Conservation (phyloP, 2,888 invertebrate species). For the Tiliacea citrago region DNA sequence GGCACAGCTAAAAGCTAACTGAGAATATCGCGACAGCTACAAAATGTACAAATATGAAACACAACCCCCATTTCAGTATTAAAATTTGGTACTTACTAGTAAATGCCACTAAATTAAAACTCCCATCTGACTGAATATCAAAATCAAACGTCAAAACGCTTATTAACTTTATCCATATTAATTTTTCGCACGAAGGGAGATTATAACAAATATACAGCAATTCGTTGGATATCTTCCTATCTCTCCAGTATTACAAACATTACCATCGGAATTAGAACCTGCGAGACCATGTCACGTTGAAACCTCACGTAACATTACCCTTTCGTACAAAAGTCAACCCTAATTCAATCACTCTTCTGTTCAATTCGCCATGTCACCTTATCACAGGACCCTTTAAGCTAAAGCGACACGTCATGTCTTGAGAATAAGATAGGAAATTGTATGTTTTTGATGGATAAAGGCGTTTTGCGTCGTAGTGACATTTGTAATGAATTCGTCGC, state of each 20-base stretch:
- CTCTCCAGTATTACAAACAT: slow-evolving; percentile 56
- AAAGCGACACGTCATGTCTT: slow-evolving; percentile 33
- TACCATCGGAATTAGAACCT: slow-evolving; percentile 65
- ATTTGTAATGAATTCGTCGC: slow-evolving; percentile 71
- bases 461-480: slow-evolving; percentile 63
- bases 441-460: slow-evolving; percentile 50
- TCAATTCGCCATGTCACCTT: slow-evolving; percentile 46
- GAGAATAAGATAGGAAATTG: slow-evolving; percentile 56
- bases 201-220: slow-evolving; percentile 66
- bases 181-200: slow-evolving; percentile 56
- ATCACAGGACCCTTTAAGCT: slow-evolving; percentile 17
- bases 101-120: slow-evolving; percentile 14
- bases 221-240: slow-evolving; percentile 51
- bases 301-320: slow-evolving; percentile 48
- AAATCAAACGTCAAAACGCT: slow-evolving; percentile 39
- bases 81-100: no score
- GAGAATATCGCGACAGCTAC: no score
- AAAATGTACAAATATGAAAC: no score
- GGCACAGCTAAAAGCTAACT: no score
- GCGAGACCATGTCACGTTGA: slow-evolving; percentile 49
- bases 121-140: slow-evolving; percentile 21
- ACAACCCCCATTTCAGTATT: no score
- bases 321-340: slow-evolving; percentile 55
- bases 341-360: slow-evolving; percentile 42
- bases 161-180: slow-evolving; percentile 60